Percentiles rank a stretch among this genome's conserved stretches.
These are phyloP conservation scores for Rhipidura dahli DNA, from an alignment of 2,113 vertebrate genomes.

Conservation along the genomic window DNA sequence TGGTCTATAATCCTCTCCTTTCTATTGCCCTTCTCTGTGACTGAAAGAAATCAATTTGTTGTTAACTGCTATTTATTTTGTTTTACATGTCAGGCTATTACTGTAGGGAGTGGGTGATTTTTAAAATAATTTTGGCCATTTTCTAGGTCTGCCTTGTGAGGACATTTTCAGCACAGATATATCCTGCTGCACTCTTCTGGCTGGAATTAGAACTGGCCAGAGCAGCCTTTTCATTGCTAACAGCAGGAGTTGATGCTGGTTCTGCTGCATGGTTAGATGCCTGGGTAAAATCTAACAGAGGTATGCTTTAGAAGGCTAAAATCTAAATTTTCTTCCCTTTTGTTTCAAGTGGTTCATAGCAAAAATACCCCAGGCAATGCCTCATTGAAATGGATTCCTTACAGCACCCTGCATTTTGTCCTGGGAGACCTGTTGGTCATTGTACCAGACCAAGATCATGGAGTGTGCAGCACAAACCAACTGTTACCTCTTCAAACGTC, in stretches of 20 bases:
- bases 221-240: background rate
- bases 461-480: background rate
- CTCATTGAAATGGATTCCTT: background rate
- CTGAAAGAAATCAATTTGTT: background rate
- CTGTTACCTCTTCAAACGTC: background rate
- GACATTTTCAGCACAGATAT: background rate
- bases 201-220: constrained; percentile 4
- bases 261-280: background rate
- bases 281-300: background rate
- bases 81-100: background rate
- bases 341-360: background rate
- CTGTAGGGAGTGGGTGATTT: background rate
- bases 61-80: background rate
- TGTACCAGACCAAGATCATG: background rate
- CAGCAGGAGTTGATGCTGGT: background rate
- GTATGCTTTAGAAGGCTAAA: background rate
- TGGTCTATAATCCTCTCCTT: background rate
- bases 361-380: background rate
- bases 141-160: background rate
- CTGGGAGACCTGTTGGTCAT: background rate
- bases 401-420: background rate
- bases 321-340: background rate
- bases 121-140: background rate
- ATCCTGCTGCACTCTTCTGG: constrained; percentile 41
- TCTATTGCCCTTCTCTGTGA: background rate